These are phyloP conservation scores for Parotocinclus haroldoi DNA, from an alignment of 2,797 vertebrate genomes.

Conservation along the genomic window DNA sequence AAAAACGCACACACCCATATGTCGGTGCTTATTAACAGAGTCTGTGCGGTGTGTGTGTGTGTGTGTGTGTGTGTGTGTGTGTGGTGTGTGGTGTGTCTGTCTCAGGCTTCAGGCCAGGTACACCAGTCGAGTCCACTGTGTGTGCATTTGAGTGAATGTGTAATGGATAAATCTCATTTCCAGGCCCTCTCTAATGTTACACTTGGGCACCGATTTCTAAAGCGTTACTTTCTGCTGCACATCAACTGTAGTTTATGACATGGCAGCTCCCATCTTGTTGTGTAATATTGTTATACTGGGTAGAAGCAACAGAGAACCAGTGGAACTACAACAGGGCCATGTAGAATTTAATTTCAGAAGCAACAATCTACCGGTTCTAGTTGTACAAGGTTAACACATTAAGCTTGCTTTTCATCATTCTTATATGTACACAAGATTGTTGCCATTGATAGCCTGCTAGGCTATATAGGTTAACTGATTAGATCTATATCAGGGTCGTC, in stretches of 20 bases:
- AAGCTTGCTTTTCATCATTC: too few species aligned
- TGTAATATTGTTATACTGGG: conserved; percentile 37
- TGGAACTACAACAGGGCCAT: conserved; percentile 13
- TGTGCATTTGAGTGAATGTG: conserved; percentile 4
- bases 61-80: too few species aligned
- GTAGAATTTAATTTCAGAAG: conserved; percentile 17
- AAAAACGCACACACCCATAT: conserved; percentile 7
- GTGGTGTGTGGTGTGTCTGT: conserved; percentile 26
- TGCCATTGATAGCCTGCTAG: too few species aligned
- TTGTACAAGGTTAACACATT: background rate
- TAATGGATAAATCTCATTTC: conserved; percentile 38
- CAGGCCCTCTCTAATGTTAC: conserved; percentile 36
- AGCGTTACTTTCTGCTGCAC: conserved; percentile 31
- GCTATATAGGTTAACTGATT: too few species aligned
- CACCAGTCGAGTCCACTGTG: conserved; percentile 7
- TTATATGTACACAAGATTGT: too few species aligned
- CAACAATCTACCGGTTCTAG: too few species aligned
- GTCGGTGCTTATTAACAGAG: conserved; percentile 19
- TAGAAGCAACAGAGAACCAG: conserved; percentile 35
- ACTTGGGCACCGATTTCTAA: conserved; percentile 34
- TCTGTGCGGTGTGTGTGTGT: conserved; percentile 28
- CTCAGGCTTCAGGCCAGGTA: conserved; percentile 22
- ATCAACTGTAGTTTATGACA: conserved; percentile 35
- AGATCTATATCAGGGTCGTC: too few species aligned
- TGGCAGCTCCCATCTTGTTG: conserved; percentile 23